These are phyloP conservation scores for Drosophila sturtevanti DNA, from an alignment of 1,140 invertebrate genomes.

Conservation along the genomic window DNA sequence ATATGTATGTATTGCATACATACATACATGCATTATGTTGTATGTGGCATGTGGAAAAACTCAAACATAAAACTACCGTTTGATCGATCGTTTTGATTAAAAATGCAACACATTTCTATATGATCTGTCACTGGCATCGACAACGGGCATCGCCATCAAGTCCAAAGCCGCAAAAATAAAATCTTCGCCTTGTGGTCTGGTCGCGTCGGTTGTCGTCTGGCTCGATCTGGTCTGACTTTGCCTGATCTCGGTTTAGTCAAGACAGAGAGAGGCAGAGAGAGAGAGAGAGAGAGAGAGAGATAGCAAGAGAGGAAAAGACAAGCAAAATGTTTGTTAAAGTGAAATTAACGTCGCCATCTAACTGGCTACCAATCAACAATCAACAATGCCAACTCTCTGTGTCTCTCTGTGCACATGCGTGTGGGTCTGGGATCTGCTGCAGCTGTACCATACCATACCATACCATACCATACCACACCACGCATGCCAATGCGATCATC, in stretches of 20 bases:
- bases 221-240: neutral
- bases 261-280: slow-evolving; percentile 3
- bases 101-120: slow-evolving; percentile 82
- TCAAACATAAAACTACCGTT: slow-evolving; percentile 79
- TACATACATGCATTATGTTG: slow-evolving; percentile 33
- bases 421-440: slow-evolving; percentile 2
- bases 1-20: slow-evolving; percentile 41
- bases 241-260: no score
- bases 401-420: no score
- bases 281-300: slow-evolving; percentile 13
- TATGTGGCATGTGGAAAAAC: no score
- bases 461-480: neutral
- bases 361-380: slow-evolving; percentile 78
- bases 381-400: slow-evolving; percentile 66
- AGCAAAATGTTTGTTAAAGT: slow-evolving; percentile 82
- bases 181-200: slow-evolving; percentile 43
- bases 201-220: slow-evolving; percentile 12
- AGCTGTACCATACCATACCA: neutral
- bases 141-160: slow-evolving; percentile 27
- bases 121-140: slow-evolving; percentile 78
- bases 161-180: slow-evolving; percentile 52
- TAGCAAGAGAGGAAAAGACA: slow-evolving; percentile 38
- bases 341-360: slow-evolving; percentile 77
- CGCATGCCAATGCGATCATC: slow-evolving; percentile 29
- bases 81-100: slow-evolving; percentile 82